Conservation (phyloP, 2,797 vertebrate genomes). For the Syndactyla subalaris region DNA sequence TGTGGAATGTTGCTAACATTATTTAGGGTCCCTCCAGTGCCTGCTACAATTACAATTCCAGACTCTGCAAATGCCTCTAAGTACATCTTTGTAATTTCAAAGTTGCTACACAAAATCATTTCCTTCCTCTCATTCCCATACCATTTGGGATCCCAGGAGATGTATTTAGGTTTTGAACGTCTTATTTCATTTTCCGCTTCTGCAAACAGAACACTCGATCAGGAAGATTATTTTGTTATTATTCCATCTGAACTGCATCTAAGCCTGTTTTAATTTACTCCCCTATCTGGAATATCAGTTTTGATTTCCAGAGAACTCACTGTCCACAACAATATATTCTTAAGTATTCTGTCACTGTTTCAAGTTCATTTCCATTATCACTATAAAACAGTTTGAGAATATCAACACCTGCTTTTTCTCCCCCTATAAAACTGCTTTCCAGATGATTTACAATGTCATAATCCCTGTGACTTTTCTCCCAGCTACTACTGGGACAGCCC, state of each 20-base stretch:
- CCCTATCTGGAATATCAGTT: not conserved
- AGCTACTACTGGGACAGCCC: not conserved
- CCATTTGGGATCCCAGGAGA: not conserved
- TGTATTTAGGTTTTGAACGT: not conserved
- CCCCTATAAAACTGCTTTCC: not conserved
- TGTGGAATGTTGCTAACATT: not conserved
- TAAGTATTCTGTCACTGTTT: not conserved
- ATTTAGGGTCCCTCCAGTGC: not conserved
- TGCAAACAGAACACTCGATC: not conserved
- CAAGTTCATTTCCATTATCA: not conserved
- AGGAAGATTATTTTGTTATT: not conserved
- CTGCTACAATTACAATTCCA: not conserved
- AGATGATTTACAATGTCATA: not conserved
- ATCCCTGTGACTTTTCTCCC: not conserved
- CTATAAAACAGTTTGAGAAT: not conserved
- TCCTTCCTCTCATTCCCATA: not conserved
- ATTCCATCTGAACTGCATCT: not conserved
- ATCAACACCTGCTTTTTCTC: not conserved
- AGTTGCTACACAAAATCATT: not conserved
- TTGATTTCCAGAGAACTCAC: not conserved
- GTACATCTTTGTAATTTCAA: not conserved
- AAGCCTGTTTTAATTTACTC: not conserved
- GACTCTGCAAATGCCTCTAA: not conserved
- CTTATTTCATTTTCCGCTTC: constrained; percentile 1
- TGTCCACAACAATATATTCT: not conserved